These are phyloP conservation scores for Perognathus longimembris DNA, from an alignment of 2,113 vertebrate species.

Conservation along the genomic window DNA sequence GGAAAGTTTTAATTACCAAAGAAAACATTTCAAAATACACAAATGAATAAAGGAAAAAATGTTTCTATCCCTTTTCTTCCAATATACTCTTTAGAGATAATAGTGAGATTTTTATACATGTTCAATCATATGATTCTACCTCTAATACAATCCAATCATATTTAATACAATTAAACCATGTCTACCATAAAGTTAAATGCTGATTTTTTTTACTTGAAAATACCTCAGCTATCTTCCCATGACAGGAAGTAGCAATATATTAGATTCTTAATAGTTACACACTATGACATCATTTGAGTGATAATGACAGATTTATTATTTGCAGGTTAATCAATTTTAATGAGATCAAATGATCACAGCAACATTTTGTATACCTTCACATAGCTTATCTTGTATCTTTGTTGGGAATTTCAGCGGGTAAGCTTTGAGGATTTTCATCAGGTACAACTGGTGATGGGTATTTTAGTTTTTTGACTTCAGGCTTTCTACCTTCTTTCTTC, in stretches of 20 bases:
- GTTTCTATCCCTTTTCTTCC: background rate
- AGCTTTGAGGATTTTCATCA: constrained; percentile 32
- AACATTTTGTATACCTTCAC: constrained; percentile 54
- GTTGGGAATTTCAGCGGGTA: constrained; percentile 40
- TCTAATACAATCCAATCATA: constrained; percentile 25
- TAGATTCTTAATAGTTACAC: background rate
- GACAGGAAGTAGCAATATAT: background rate
- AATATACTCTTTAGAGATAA: background rate
- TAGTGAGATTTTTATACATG: constrained; percentile 10
- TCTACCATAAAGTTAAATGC: background rate
- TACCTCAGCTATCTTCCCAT: background rate
- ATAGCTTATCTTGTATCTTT: background rate
- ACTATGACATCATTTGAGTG: background rate
- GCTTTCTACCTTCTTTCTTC: constrained; percentile 94
- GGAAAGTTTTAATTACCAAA: background rate
- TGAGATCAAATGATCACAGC: constrained; percentile 57
- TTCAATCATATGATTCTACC: constrained; percentile 8
- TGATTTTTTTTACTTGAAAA: constrained; percentile 48
- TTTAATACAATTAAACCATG: too few relatives aligned
- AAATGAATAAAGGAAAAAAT: constrained; percentile 34
- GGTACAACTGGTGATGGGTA: constrained; percentile 85
- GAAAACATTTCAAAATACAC: constrained; percentile 41
- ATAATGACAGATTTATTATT: background rate
- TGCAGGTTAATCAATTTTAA: constrained; percentile 63
- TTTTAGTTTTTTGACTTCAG: constrained; percentile 94